Conservation (phyloP, 2,797 vertebrate genomes). For the Lacerta agilis region DNA sequence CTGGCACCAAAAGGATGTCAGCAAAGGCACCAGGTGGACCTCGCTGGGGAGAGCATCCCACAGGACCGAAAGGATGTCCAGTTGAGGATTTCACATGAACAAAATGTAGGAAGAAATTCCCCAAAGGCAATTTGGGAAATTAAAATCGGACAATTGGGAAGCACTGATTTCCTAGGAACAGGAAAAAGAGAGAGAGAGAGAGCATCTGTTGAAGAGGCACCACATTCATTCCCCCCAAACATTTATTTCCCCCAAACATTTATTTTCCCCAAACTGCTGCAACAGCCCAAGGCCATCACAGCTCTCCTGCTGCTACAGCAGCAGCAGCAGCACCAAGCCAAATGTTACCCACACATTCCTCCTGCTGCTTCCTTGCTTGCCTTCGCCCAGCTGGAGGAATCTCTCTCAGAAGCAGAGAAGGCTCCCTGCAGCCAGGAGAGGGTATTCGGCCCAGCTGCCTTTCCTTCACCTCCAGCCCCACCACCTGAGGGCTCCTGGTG, state of each 20-base stretch:
- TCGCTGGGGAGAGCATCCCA: too few relatives aligned
- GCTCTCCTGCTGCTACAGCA: too few relatives aligned
- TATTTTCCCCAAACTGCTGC: neutral
- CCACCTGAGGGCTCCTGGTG: neutral
- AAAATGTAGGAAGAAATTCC: neutral
- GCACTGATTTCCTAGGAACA: neutral
- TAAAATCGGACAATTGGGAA: neutral
- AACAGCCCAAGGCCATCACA: neutral
- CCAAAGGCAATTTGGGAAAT: neutral
- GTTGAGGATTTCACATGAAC: neutral
- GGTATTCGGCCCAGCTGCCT: too few relatives aligned
- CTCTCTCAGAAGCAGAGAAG: neutral
- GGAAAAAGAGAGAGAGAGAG: too few relatives aligned
- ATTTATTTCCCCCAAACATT: neutral
- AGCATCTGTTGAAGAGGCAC: neutral
- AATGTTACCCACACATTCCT: neutral
- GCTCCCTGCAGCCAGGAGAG: neutral
- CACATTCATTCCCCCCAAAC: neutral
- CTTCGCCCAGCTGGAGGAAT: neutral
- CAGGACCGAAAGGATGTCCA: neutral
- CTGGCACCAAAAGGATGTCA: too few relatives aligned
- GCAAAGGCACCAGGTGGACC: too few relatives aligned
- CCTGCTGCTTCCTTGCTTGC: neutral
- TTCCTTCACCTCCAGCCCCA: neutral
- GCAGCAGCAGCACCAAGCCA: neutral